A percentile compares a stretch with the other conserved stretches of the same genome.
Evolutionary conservation across 2,888 invertebrate species (phyloP).

Genomic region (Glaucopsyche alexis): DNA sequence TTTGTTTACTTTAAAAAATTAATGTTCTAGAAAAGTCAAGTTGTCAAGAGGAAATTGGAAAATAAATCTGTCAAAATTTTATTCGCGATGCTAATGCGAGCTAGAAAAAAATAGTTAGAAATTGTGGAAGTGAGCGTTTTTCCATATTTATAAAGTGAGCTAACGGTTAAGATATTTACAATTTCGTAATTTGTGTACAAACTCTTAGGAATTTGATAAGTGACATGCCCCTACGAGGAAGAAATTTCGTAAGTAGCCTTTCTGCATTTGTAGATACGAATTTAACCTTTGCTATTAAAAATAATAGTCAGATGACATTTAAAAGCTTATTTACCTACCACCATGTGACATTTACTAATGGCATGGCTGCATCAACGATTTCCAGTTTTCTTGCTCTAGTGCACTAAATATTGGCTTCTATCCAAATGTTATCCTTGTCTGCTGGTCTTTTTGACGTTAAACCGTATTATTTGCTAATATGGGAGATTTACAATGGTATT

Average conservation of each 20-base stretch:
- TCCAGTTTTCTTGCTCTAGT: conserved; percentile 64
- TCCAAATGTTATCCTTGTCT: conserved; percentile 74
- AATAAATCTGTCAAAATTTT: conserved; percentile 45
- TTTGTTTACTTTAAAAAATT: conserved; percentile 39
- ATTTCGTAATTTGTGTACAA: conserved; percentile 32
- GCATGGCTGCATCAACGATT: conserved; percentile 58
- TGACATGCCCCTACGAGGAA: conserved; percentile 73
- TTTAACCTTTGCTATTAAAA: background rate
- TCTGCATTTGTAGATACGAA: conserved; percentile 32
- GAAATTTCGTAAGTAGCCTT: conserved; percentile 67
- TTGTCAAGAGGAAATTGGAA: conserved; percentile 30
- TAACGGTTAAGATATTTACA: conserved; percentile 12
- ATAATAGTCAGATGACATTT: background rate
- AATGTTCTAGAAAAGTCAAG: conserved; percentile 62
- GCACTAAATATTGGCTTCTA: conserved; percentile 65
- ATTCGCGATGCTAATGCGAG: conserved; percentile 41
- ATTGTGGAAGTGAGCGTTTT: conserved; percentile 44
- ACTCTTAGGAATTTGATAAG: conserved; percentile 43
- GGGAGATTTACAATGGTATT: conserved; percentile 48
- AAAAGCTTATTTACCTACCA: conserved; percentile 6
- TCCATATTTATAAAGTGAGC: conserved; percentile 36
- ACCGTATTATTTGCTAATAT: conserved; percentile 51
- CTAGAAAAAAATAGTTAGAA: conserved; percentile 42
- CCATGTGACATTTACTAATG: conserved; percentile 45
- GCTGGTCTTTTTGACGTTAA: conserved; percentile 49